Conservation (phyloP, 2,888 invertebrate species). For the Sacculina carcini region DNA sequence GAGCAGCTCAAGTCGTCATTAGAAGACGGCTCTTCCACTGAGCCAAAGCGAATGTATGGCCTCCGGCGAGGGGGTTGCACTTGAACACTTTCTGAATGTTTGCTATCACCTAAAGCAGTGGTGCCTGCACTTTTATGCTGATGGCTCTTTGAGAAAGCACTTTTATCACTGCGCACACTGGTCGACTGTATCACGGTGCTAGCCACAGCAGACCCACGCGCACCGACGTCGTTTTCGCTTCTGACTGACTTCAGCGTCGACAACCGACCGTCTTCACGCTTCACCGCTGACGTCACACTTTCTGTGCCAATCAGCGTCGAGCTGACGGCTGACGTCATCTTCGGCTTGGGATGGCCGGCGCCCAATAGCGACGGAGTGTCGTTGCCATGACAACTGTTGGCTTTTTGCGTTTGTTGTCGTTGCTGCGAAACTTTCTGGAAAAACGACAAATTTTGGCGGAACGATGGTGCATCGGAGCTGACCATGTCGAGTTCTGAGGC, state of each 20-base stretch:
- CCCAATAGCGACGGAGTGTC: too few relatives aligned
- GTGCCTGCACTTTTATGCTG: not conserved
- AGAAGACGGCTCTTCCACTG: slow-evolving; percentile 4
- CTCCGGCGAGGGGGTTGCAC: slow-evolving; percentile 12
- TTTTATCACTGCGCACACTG: too few relatives aligned
- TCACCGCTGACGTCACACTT: too few relatives aligned
- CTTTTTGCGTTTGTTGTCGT: too few relatives aligned
- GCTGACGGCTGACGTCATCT: not conserved
- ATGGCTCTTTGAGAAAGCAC: not conserved
- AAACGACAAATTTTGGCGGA: not conserved
- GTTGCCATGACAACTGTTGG: too few relatives aligned
- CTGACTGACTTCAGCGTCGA: too few relatives aligned
- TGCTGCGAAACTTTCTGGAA: not conserved
- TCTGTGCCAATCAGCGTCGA: too few relatives aligned
- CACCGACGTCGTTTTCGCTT: not conserved
- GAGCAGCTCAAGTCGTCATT: slow-evolving; percentile 9
- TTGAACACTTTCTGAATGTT: not conserved
- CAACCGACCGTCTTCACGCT: too few relatives aligned
- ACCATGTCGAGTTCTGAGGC: too few relatives aligned
- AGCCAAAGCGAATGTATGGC: slow-evolving; percentile 12
- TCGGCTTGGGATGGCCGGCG: not conserved
- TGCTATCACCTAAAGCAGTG: not conserved
- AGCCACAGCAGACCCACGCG: not conserved
- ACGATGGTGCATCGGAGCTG: too few relatives aligned
- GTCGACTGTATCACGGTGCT: not conserved